Percentiles rank a stretch among this genome's conserved stretches.
These are phyloP conservation scores for Cnemophilus loriae DNA, from an alignment of 2,113 vertebrate species.

Conservation along the genomic window DNA sequence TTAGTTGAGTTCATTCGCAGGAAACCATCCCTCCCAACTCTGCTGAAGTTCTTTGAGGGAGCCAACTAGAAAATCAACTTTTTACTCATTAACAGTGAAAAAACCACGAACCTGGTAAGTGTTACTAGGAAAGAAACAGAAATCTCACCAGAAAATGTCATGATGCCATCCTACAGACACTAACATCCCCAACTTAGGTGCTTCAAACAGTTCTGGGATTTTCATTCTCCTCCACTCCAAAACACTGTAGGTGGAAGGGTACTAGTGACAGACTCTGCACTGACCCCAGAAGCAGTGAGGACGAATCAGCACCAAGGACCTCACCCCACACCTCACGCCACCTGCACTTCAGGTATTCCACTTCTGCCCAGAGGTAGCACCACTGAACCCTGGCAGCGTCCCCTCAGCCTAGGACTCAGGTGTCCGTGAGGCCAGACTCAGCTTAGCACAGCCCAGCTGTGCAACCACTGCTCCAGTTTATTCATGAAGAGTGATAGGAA, in stretches of 20 bases:
- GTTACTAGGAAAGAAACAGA: background rate
- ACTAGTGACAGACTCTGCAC: rapidly evolving
- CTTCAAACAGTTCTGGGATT: background rate
- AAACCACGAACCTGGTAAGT: background rate
- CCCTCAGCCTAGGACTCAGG: background rate
- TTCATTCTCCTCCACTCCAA: background rate
- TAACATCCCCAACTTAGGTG: background rate
- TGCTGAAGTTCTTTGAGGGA: background rate
- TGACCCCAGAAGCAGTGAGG: background rate
- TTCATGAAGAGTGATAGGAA: background rate
- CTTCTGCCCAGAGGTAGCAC: background rate
- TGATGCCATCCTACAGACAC: rapidly evolving
- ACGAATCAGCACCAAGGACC: background rate
- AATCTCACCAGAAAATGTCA: background rate
- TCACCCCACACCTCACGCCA: rapidly evolving
- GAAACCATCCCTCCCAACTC: background rate
- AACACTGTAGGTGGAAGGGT: background rate
- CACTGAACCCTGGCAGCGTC: background rate
- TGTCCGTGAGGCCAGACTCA: background rate
- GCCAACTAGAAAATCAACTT: background rate
- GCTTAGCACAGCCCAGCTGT: background rate
- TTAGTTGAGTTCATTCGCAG: background rate
- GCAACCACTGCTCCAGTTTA: background rate
- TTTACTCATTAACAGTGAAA: background rate
- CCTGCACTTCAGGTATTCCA: background rate